These are phyloP conservation scores for Ophion costatus DNA, from an alignment of 2,888 invertebrate species.

Conservation along the genomic window DNA sequence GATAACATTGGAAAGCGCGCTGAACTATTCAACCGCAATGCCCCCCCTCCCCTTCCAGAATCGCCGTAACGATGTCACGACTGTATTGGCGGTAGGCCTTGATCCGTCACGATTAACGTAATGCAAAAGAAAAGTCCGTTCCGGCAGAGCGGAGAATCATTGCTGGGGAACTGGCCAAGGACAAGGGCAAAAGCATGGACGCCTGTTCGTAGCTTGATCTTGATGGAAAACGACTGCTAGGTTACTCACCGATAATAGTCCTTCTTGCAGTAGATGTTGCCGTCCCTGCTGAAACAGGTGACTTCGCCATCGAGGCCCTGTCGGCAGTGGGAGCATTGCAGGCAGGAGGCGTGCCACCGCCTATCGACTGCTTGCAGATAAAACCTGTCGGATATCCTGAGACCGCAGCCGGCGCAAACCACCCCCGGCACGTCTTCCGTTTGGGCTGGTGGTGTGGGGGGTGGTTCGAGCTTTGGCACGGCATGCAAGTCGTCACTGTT, in stretches of 20 bases:
- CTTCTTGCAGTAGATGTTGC: slow-evolving; percentile 97
- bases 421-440: slow-evolving; percentile 84
- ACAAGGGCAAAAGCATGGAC: background rate
- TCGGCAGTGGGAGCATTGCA: slow-evolving; percentile 96
- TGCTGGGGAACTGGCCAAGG: too few relatives aligned
- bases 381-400: slow-evolving; percentile 94
- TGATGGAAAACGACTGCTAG: background rate
- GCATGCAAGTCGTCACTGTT: slow-evolving; percentile 83
- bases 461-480: slow-evolving; percentile 85
- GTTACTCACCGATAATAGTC: slow-evolving; percentile 96
- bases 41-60: background rate
- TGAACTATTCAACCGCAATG: background rate
- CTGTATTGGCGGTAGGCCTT: background rate
- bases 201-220: background rate
- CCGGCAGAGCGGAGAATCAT: too few relatives aligned
- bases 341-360: slow-evolving; percentile 96
- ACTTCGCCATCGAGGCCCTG: slow-evolving; percentile 95
- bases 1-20: slow-evolving; percentile 5
- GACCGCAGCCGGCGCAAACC: slow-evolving; percentile 94
- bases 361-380: slow-evolving; percentile 96
- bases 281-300: slow-evolving; percentile 96
- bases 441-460: slow-evolving; percentile 80
- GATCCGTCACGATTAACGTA: too few relatives aligned
- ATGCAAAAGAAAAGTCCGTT: too few relatives aligned
- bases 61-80: background rate